A percentile compares a stretch with the other conserved stretches of the same genome.
Evolutionary conservation across 1,140 invertebrate genomes (phyloP).

Genomic region (Chelonus insularis): DNA sequence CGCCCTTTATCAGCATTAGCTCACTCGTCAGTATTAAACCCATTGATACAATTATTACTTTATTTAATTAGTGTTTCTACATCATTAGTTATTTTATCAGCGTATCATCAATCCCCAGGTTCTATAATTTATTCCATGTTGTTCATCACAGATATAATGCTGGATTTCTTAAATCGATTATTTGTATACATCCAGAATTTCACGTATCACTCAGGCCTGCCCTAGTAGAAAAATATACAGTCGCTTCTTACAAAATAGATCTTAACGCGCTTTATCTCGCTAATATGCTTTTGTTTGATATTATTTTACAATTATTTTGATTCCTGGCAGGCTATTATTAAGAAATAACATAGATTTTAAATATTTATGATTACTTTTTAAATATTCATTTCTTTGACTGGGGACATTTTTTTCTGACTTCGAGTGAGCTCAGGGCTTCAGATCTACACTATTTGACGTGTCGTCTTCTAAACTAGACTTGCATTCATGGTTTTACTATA

Average conservation of each 20-base stretch:
- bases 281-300: constrained; percentile 33
- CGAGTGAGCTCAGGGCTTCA: constrained; percentile 46
- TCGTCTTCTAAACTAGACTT: constrained; percentile 34
- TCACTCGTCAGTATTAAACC: constrained; percentile 39
- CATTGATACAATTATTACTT: constrained; percentile 17
- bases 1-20: constrained; percentile 32
- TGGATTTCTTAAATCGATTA: neutral
- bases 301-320: constrained; percentile 33
- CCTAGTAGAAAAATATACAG: constrained; percentile 61
- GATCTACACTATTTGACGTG: constrained; percentile 47
- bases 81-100: neutral
- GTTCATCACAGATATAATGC: constrained; percentile 26
- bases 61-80: neutral
- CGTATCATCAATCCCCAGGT: neutral
- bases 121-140: constrained; percentile 5
- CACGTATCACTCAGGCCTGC: constrained; percentile 55
- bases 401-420: constrained; percentile 31
- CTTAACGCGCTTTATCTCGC: constrained; percentile 49
- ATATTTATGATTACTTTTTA: constrained; percentile 30
- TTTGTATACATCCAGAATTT: constrained; percentile 8
- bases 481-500: constrained; percentile 25
- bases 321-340: constrained; percentile 32
- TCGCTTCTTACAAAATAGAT: constrained; percentile 61
- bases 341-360: constrained; percentile 23
- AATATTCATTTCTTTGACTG: constrained; percentile 36